These are phyloP conservation scores for Pristionchus exspectatus DNA, from an alignment of 2,888 invertebrate genomes.

Conservation along the genomic window DNA sequence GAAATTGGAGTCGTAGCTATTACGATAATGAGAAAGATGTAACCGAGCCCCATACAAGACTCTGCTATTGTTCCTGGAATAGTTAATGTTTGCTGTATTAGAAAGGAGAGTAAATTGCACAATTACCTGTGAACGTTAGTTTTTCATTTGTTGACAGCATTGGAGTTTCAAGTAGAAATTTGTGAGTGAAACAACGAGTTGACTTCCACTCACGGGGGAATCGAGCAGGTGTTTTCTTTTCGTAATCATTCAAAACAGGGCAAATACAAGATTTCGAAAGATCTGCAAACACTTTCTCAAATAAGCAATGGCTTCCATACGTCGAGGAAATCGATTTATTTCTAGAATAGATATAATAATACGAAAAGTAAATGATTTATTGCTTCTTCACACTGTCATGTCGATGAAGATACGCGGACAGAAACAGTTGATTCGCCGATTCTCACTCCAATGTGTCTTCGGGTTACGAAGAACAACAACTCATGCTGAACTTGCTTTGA, in stretches of 20 bases:
- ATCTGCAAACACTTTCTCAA: too few relatives aligned
- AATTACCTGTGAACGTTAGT: not conserved
- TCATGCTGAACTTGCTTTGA: not conserved
- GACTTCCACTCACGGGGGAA: not conserved
- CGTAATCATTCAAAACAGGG: too few relatives aligned
- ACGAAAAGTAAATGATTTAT: too few relatives aligned
- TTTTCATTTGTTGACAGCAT: not conserved
- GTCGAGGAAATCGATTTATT: too few relatives aligned
- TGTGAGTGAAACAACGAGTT: not conserved
- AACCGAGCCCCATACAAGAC: not conserved
- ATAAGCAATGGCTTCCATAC: too few relatives aligned
- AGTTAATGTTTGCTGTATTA: not conserved
- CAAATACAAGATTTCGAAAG: too few relatives aligned
- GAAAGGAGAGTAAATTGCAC: not conserved
- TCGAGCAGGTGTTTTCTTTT: not conserved
- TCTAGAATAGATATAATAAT: too few relatives aligned
- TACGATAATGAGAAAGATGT: not conserved
- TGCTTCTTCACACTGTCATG: not conserved
- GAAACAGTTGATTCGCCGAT: not conserved
- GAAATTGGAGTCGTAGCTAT: not conserved
- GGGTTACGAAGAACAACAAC: not conserved
- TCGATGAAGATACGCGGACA: not conserved
- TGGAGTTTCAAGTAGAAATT: not conserved
- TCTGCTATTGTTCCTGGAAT: not conserved
- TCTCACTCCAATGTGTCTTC: not conserved